Evolutionary conservation across 2,888 invertebrate genomes (phyloP), one percentile per base, ranked within the genome.

Genomic region (Dolichomitus sp.): DNA sequence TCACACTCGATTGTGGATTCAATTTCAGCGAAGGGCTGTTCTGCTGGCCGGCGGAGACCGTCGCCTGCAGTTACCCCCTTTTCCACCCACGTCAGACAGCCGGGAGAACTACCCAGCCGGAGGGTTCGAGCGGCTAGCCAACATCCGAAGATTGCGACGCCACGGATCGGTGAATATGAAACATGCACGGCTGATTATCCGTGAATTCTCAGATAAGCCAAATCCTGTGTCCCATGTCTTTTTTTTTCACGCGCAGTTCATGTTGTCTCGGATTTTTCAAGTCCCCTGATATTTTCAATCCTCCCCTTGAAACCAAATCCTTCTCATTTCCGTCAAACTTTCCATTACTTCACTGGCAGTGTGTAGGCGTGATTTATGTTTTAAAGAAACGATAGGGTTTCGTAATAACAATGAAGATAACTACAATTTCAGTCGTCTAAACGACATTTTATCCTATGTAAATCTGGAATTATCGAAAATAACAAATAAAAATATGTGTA

Each of bases 1-100:
- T 86, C 87, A 85, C 85, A 87, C 84, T 87, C 90, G 88, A 90
- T 91, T 88, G 88, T 88, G 87, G 88, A 92, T 92, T 92, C 92
- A 91, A 92, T 92, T 92, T 90, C 89, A 72, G 57, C 61, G 77
- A 85, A 88, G 86, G 87, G 89, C 88, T 88, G n/a, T 23, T 59
- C 27, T 2, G 45, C 88, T 87, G 85, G 87, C 85, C 86, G 86
- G 85, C 85, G n/a, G 4, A 81, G 33, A 70, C 37, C 42, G 61
- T 78, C 74, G 72, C 45, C 54, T 40, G 42, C 40, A 57, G 57
- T 73, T 65, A 65, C 73, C 33, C 54, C 33, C 75, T 33, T 42
- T 63, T 37, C 73, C 57, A 30, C 14, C 27, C 48, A 12, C 50
- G 37, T 33, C 14, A n/a, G 33, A 42, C 19, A 23, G 12, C n/a